These are phyloP conservation scores for Ephestia elutella DNA, from an alignment of 1,140 invertebrate genomes.

Conservation along the genomic window DNA sequence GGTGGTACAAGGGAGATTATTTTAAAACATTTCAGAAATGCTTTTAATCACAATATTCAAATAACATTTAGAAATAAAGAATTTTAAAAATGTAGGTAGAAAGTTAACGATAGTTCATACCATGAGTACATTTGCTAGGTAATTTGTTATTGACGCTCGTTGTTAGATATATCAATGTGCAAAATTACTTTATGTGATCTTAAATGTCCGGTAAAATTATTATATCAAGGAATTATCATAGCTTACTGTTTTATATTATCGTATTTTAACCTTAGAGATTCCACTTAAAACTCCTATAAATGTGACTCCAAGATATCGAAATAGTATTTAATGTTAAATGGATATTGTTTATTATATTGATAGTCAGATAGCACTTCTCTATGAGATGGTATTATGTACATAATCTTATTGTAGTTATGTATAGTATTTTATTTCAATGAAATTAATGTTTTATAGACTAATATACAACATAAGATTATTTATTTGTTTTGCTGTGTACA, in stretches of 20 bases:
- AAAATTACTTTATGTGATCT: slow-evolving; percentile 64
- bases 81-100: slow-evolving; percentile 59
- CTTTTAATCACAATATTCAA: slow-evolving; percentile 55
- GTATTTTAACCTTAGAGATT: slow-evolving; percentile 57
- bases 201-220: slow-evolving; percentile 49
- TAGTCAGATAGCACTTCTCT: slow-evolving; percentile 48
- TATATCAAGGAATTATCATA: slow-evolving; percentile 53
- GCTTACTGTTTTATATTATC: slow-evolving; percentile 65
- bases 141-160: slow-evolving; percentile 61
- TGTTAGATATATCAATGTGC: slow-evolving; percentile 63
- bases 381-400: slow-evolving; percentile 70
- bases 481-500: slow-evolving; percentile 74
- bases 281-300: slow-evolving; percentile 51
- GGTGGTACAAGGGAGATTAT: slow-evolving; percentile 66
- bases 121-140: slow-evolving; percentile 55
- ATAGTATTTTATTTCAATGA: slow-evolving; percentile 73
- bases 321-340: slow-evolving; percentile 64
- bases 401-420: slow-evolving; percentile 71
- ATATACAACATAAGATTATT: slow-evolving; percentile 74
- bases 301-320: slow-evolving; percentile 52
- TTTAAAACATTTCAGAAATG: slow-evolving; percentile 63
- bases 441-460: slow-evolving; percentile 74
- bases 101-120: slow-evolving; percentile 54
- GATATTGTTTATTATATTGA: slow-evolving; percentile 65
- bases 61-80: slow-evolving; percentile 46